Evolutionary conservation across 1,140 invertebrate species (phyloP), one percentile per base, ranked within the genome.

Genomic region (Paralvinella palmiformis): DNA sequence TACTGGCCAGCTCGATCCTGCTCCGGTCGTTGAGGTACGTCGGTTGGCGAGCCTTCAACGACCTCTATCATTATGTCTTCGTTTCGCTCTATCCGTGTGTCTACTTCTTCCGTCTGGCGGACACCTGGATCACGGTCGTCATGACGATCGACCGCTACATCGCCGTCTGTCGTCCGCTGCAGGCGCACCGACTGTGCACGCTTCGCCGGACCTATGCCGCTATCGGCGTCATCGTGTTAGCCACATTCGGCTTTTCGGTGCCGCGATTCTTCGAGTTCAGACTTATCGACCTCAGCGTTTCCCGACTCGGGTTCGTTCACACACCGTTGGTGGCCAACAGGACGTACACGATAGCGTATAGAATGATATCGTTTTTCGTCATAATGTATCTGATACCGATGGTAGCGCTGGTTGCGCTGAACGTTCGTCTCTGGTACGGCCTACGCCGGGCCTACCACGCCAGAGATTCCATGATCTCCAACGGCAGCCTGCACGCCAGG

Each of bases 71-170:
- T 17, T 32, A 45, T 44, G 35, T 59, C 31, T 65, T 60, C 41
- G 15, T 35, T 1, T 60, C 45, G 24, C 31, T 62, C 3, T 59
- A 62, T 24, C 59, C 62, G 17, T 4, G 48, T 5, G 24, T 27
- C 27, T 67, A 65, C 65, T 31, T 65, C 41, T 31, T 65, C 7
- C 62, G 62, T 29, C 48, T 59, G 53, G 44, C 61, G 48, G 55
- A 59, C 36, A 53, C 36, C 2, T 67, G 65, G 65, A 27, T 67
- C 10, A 50, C 45, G 4, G 57, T 55, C 3, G 10, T 65, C 2
- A 37, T 67, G 13, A 65, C 65, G 27, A 24, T 67, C 37, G 65
- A 67, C 45, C 62, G 65, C 13, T 67, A 52, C 44, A 45, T 67
- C 48, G 65, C 65, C 35, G 65, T 67, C 29, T 64, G 62, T 50